Percentiles rank a stretch among this genome's conserved stretches.
phyloP scores from a whole-genome alignment of 2,888 invertebrate species.

The Ethmia dodecea region DNA sequence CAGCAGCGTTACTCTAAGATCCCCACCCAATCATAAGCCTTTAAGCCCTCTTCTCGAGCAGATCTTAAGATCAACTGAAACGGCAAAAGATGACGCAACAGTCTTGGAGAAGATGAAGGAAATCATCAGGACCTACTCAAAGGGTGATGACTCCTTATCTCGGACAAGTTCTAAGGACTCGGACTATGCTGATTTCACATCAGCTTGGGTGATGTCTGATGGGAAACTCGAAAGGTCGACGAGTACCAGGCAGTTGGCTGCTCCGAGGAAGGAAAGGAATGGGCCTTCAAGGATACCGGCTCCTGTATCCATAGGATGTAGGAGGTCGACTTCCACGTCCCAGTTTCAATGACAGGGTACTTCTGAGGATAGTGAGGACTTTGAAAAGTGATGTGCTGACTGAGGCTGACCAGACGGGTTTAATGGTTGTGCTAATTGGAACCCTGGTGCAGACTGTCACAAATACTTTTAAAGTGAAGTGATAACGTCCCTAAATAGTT shows the following conservation, averaged over 20 bases:
- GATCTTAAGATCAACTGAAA: constrained; percentile 83
- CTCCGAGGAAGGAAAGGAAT: constrained; percentile 65
- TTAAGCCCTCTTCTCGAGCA: constrained; percentile 83
- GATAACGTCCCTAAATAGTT: constrained; percentile 23
- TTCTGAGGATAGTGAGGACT: constrained; percentile 30
- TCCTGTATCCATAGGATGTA: constrained; percentile 61
- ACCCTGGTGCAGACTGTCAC: neutral
- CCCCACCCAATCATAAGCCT: constrained; percentile 79
- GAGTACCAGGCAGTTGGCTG: constrained; percentile 70
- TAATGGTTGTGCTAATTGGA: neutral
- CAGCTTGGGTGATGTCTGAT: constrained; percentile 85
- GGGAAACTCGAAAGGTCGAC: constrained; percentile 80
- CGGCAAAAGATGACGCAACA: constrained; percentile 84
- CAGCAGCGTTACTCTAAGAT: constrained; percentile 65
- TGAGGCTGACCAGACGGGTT: too few species aligned
- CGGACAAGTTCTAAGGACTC: constrained; percentile 75
- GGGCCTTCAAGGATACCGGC: constrained; percentile 67
- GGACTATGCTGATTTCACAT: constrained; percentile 82
- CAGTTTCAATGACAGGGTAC: constrained; percentile 61
- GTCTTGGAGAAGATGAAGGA: constrained; percentile 87
- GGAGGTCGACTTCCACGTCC: constrained; percentile 63
- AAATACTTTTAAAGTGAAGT: constrained; percentile 10
- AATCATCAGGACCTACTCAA: constrained; percentile 67
- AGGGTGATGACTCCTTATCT: constrained; percentile 63
- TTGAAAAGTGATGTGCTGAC: constrained; percentile 22